phyloP scores from a whole-genome alignment of 2,888 invertebrate genomes.

The Bombylius discolor region DNA sequence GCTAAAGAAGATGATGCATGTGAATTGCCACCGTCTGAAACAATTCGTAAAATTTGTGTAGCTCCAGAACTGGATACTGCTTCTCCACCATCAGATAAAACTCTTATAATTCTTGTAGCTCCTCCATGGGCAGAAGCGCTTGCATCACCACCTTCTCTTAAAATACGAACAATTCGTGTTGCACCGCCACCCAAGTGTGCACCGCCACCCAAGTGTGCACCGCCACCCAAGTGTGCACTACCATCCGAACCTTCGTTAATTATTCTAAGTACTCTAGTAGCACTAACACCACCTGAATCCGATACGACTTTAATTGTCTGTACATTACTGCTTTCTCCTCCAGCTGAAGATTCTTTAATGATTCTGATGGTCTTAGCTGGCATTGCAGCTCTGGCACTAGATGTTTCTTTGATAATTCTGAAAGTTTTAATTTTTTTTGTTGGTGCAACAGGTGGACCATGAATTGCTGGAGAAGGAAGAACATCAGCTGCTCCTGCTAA shows the following conservation, averaged over 20 bases:
- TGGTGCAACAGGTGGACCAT: neutral
- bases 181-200: neutral
- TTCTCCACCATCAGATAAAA: neutral
- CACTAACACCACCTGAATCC: neutral
- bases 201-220: neutral
- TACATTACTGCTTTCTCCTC: neutral
- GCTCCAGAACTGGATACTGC: neutral
- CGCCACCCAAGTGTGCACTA: neutral
- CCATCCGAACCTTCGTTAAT: neutral
- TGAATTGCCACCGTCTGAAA: neutral
- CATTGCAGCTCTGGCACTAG: neutral
- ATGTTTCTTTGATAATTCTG: neutral
- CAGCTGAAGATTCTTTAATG: neutral
- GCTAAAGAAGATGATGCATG: neutral
- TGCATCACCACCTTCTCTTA: neutral
- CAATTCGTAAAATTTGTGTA: neutral
- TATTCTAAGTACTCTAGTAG: neutral
- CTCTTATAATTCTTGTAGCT: neutral
- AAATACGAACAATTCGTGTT: neutral
- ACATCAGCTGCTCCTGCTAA: neutral
- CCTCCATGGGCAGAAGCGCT: neutral
- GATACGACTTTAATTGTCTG: neutral
- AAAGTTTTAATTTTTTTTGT: neutral
- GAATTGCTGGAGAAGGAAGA: neutral
- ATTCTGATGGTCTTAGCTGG: conserved; percentile 1